Evolutionary conservation across 2,113 vertebrate species (phyloP), one percentile per base, ranked within the genome.

Genomic region (Tursiops truncatus): DNA sequence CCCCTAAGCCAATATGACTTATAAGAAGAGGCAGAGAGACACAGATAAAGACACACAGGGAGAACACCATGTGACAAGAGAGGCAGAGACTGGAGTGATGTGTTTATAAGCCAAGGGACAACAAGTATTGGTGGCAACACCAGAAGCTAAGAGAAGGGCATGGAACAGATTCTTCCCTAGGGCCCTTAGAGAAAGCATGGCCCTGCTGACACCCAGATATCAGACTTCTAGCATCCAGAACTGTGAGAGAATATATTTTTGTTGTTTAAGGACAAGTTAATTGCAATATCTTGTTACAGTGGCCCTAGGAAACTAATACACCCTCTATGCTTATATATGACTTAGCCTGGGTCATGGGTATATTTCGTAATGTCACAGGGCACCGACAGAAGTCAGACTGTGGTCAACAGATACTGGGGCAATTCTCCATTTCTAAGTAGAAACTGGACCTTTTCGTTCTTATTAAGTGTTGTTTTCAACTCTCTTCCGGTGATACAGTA

Each of bases 391-490:
- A 44, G 73, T 79, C 77, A 80, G 17, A 15, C 26, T 13, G 3
- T 20, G 31, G 23, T 44, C 23, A 38, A 65, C 25, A 94, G 26
- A 62, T 18, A 44, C 50, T 62, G 28, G n/a, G 1, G 6, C 20
- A 44, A n/a, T 21, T 71, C 53, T 81, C 44, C 17, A 11, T 63
- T 85, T 97, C 71, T 77, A 74, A 91, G 38, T 31, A 79, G 81
- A 83, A 63, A 88, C 31, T 56, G 47, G 82, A 21, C 20, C 70
- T 70, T 74, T 77, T 79, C 33, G 47, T 79, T 38, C 21, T 62
- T 58, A 50, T 41, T 28, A 31, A 86, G 18, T 12, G 56, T 44
- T 60, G 25, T 95, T 95, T 94, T 50, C 58, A 80, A 21, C 21
- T 81, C 36, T 87, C 50, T 84, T 11, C 77, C 53, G 28, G 25